Base-by-base conservation (phyloP, 2,797 vertebrate species). In the Tympanoctomys barrerae region DNA sequence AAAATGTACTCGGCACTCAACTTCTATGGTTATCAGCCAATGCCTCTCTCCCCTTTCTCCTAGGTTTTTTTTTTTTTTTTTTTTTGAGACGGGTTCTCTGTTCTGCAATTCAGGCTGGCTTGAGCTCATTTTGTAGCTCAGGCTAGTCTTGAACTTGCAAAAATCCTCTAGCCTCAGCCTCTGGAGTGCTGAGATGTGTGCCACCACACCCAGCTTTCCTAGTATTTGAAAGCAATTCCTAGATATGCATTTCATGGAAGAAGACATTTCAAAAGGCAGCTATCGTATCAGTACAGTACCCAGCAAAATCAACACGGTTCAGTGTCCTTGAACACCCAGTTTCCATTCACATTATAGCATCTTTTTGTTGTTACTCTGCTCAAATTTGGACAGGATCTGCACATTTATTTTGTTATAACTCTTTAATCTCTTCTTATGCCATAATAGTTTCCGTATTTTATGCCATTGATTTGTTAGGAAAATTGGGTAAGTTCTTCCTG, bases 191-290 rank as follows among this genome's bases (percentile, higher is more conserved):
- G 54, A 14, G 54, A 57, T 57, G 54, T 57, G 54, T 14, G 14
- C 54, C 54, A 57, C 54, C 54, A 18, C 16, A 18, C 54, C 16
- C 54, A 18, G 54, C 54, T 57, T 59, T 68, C 22, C 36, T 87
- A 77, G 24, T 77, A 85, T 88, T 94, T 93, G 77, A 82, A 81
- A 49, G 21, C 36, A 75, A 75, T 52, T 89, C 49, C 12, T 57
- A 95, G 78, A 81, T 39, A 61, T 33, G 31, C 21, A 39, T 88
- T 57, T 91, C 31, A 88, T 22, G 75, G 73, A 66, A 80, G n/a
- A 93, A 87, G 73, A 89, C 59, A 70, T 75, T 85, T 57, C 12
- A 52, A 61, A 93, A 95, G 36, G 42, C 7, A 57, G 28, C 26
- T 64, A 16, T 7, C 12, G 61, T 80, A n/a, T 21, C 7, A 71